Conservation (phyloP, 2,888 invertebrate genomes). For the Pyralis farinalis region DNA sequence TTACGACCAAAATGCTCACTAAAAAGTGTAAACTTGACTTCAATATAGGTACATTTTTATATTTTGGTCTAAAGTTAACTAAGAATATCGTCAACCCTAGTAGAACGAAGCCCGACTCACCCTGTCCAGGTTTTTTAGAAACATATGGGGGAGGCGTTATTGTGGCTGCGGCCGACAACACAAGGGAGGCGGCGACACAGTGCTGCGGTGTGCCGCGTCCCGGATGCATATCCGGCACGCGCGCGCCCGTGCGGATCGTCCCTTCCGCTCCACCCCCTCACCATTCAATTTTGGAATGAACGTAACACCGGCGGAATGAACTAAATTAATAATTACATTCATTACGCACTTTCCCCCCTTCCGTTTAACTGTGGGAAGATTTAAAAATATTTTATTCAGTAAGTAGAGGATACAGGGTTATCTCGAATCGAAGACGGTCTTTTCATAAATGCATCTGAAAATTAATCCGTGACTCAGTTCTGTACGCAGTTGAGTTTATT, state of each 20-base stretch:
- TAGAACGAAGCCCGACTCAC: too few species aligned
- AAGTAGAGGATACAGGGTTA: not conserved
- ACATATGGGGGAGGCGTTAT: too few species aligned
- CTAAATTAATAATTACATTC: conserved; percentile 29
- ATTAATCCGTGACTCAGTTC: conserved; percentile 9
- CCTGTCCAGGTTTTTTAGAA: too few species aligned
- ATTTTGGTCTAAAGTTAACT: too few species aligned
- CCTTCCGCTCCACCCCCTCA: conserved; percentile 72
- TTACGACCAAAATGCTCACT: too few species aligned
- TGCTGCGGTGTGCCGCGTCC: conserved; percentile 65
- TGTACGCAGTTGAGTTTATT: conserved; percentile 10
- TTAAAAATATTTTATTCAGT: not conserved
- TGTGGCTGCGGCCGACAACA: conserved; percentile 14
- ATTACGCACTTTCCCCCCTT: conserved; percentile 19
- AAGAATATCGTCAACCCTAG: too few species aligned
- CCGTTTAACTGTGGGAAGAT: conserved; percentile 34
- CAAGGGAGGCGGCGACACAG: conserved; percentile 35
- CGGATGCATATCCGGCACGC: conserved; percentile 74
- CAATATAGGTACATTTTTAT: too few species aligned
- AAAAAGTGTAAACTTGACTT: too few species aligned
- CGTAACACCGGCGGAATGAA: conserved; percentile 37
- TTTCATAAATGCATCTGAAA: conserved; percentile 9
- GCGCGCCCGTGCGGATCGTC: conserved; percentile 71
- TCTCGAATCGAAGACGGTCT: conserved; percentile 3
- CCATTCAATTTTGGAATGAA: conserved; percentile 53